These are phyloP conservation scores for Choristoneura rosaceana DNA, from an alignment of 2,888 invertebrate species.

Conservation along the genomic window DNA sequence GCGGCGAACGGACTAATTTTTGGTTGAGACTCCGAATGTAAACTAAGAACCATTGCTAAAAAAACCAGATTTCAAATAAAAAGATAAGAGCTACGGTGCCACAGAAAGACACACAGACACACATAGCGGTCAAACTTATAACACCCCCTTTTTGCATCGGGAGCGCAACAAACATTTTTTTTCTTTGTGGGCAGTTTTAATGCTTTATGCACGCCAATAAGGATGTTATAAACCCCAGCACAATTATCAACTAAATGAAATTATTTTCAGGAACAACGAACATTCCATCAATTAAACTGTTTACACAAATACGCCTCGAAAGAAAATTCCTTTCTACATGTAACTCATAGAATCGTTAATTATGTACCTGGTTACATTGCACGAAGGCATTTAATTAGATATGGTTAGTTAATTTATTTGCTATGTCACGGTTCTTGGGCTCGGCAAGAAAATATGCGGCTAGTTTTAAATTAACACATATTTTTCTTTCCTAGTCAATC, in stretches of 20 bases:
- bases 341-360: not conserved
- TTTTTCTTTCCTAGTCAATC: slow-evolving; percentile 8
- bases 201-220: no score
- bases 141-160: no score
- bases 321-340: slow-evolving; percentile 1
- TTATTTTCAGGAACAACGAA: not conserved
- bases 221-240: no score
- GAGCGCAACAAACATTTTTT: no score
- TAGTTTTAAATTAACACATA: slow-evolving; percentile 26
- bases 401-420: slow-evolving; percentile 35
- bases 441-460: slow-evolving; percentile 19
- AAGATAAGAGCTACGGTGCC: no score
- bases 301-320: not conserved
- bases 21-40: no score
- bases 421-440: slow-evolving; percentile 16
- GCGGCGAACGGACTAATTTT: no score
- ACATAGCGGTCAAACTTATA: no score
- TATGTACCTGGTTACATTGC: slow-evolving; percentile 2
- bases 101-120: no score
- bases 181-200: no score
- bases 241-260: not conserved
- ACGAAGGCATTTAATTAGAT: slow-evolving; percentile 23
- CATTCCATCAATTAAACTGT: not conserved
- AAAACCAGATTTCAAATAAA: no score
- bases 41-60: no score